Base-by-base conservation (phyloP, 2,797 vertebrate species). In the Oophaga sylvatica region DNA sequence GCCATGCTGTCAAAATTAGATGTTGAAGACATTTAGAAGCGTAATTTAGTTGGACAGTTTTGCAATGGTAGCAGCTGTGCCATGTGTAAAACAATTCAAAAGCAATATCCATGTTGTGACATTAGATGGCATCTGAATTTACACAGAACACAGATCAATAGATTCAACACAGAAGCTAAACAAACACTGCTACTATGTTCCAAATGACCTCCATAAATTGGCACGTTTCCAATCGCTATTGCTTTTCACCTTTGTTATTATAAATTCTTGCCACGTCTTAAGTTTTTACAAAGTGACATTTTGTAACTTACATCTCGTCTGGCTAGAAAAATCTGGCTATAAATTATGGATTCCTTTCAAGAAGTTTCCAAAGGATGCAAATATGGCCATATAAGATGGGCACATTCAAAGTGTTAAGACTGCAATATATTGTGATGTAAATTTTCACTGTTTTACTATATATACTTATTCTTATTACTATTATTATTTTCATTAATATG, bases 271-370 rank as follows among this genome's bases (percentile, higher is more conserved):
- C 59, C 7, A 86, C 20, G 0, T 3, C 26, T 26, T 71, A 76
- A 53, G 62, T 57, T 60, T 81, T 78, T 90, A 76, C 78, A 91
- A 87, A 87, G 31, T 86, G 62, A 71, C 81, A 87, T 81, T 88
- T 91, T 90, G 76, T 80, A 63, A 76, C 86, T 90, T 88, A 26
- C 67, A 83, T 26, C 22, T 16, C 85, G 29, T 60, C 67, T 59
- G 70, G 80, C 84, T 90, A 70, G 56, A 76, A 77, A 45, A 45
- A 1, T 71, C 81, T 84, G 83, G 12, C 80, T 71, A 71, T 88
- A 89, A 92, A 94, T 91, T 90, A 59, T 90, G 89, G 92, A 92
- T 91, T 89, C 91, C 83, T 89, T 89, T 57, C 81, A 73, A 65
- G 86, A 89, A 90, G 81, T 62, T 75, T 78, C 68, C 31, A 82